These are phyloP conservation scores for Steatocranus sp. DNA, from an alignment of 2,797 vertebrate species.

Conservation along the genomic window DNA sequence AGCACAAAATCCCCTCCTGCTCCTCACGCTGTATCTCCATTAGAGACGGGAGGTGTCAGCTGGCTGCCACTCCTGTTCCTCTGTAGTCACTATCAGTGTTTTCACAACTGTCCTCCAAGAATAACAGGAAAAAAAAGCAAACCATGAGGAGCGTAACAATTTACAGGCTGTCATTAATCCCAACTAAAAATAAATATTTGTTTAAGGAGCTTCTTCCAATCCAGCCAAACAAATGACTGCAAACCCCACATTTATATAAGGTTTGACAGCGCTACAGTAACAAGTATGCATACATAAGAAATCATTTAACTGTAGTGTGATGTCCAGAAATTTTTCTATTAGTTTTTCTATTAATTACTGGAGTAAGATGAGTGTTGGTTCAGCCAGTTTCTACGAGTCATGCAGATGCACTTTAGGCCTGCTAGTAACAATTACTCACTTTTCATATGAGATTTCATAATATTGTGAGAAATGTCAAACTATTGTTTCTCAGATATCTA, in stretches of 20 bases:
- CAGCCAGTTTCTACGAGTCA: not conserved
- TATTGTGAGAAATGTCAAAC: not conserved
- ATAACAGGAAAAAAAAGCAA: slow-evolving; percentile 37
- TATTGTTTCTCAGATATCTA: not conserved
- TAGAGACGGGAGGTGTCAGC: slow-evolving; percentile 56
- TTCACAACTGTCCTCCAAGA: slow-evolving; percentile 66
- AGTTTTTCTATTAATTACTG: not conserved
- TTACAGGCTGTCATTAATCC: slow-evolving; percentile 31
- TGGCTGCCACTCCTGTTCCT: slow-evolving; percentile 33
- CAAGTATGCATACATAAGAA: not conserved
- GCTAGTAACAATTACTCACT: not conserved
- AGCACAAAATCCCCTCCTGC: slow-evolving; percentile 32
- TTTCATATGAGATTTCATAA: not conserved
- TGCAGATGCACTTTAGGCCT: not conserved
- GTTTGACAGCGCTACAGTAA: not conserved
- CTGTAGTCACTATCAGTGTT: slow-evolving; percentile 49
- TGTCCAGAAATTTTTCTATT: not conserved
- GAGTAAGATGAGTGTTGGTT: not conserved
- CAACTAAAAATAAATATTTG: slow-evolving; percentile 56
- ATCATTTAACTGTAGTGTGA: not conserved
- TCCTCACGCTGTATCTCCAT: slow-evolving; percentile 62
- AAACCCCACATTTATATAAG: not conserved
- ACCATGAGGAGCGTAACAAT: slow-evolving; percentile 17
- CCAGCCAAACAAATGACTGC: not conserved
- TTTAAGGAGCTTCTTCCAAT: not conserved